Percentiles rank a stretch among this genome's conserved stretches.
Conservation (phyloP, 2,113 vertebrate genomes). For the Phylloscopus trochilus region DNA sequence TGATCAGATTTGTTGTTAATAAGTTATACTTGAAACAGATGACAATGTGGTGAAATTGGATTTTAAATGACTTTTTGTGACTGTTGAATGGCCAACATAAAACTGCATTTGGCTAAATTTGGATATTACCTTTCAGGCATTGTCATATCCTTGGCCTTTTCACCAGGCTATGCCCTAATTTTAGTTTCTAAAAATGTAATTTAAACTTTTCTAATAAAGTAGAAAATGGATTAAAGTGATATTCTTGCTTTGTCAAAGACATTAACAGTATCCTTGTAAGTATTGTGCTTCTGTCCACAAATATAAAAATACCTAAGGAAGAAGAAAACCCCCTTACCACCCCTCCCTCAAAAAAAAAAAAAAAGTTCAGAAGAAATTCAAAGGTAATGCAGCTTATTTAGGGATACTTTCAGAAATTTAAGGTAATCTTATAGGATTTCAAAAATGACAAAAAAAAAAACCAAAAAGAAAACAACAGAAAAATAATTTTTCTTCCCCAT, state of each 20-base stretch:
- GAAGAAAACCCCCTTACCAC: not conserved
- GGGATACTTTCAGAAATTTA: not conserved
- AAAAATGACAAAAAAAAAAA: not conserved
- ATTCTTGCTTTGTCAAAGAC: not conserved
- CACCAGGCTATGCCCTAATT: not conserved
- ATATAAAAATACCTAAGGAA: not conserved
- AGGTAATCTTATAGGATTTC: not conserved
- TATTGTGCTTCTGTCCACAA: constrained; percentile 58
- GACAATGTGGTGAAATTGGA: not conserved
- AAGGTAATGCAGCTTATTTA: constrained; percentile 58
- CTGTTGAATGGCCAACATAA: not conserved
- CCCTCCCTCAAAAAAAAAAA: not conserved
- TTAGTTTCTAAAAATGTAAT: not conserved
- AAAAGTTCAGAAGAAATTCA: not conserved
- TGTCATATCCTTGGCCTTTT: not conserved
- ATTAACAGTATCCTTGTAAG: constrained; percentile 42
- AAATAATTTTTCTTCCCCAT: not conserved
- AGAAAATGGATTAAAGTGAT: not conserved
- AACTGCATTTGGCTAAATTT: not conserved
- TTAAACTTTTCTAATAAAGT: not conserved
- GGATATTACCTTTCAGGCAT: not conserved
- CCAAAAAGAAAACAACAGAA: not conserved
- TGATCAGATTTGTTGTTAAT: not conserved
- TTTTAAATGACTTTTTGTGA: not conserved
- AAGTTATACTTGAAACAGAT: not conserved